A percentile compares a stretch with the other conserved stretches of the same genome.
These are phyloP conservation scores for Bilobella aurantiaca DNA, from an alignment of 1,140 invertebrate genomes.

Conservation along the genomic window DNA sequence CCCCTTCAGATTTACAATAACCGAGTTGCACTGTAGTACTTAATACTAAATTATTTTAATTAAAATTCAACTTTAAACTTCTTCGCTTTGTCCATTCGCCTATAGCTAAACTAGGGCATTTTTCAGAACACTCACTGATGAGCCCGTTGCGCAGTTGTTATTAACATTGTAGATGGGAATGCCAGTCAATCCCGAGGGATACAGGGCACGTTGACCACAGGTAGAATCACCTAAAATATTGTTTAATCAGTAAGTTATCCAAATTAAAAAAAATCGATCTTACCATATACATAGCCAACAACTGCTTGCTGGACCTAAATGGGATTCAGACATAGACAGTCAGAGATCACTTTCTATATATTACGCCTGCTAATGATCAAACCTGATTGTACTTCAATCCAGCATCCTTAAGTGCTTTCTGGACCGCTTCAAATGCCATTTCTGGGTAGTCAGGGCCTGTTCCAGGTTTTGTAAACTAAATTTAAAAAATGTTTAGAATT, in stretches of 20 bases:
- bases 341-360: background rate
- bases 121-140: conserved; percentile 39
- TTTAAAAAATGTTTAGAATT: too few relatives aligned
- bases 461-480: conserved; percentile 86
- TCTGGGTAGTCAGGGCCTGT: conserved; percentile 80
- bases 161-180: conserved; percentile 98
- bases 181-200: conserved; percentile 89
- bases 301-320: conserved; percentile 58
- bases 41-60: too few relatives aligned
- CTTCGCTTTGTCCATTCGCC: too few relatives aligned
- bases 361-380: conserved; percentile 24
- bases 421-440: conserved; percentile 85
- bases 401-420: conserved; percentile 78
- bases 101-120: too few relatives aligned
- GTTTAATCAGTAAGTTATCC: background rate
- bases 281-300: conserved; percentile 89
- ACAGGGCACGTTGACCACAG: conserved; percentile 85
- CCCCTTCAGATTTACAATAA: too few relatives aligned
- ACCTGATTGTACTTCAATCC: conserved; percentile 66
- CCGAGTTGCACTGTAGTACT: too few relatives aligned
- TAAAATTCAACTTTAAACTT: too few relatives aligned
- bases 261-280: too few relatives aligned
- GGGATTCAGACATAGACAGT: background rate
- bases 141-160: conserved; percentile 95
- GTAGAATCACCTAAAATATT: conserved; percentile 70